phyloP scores from a whole-genome alignment of 2,797 vertebrate species.

The Molossus alvarezi region DNA sequence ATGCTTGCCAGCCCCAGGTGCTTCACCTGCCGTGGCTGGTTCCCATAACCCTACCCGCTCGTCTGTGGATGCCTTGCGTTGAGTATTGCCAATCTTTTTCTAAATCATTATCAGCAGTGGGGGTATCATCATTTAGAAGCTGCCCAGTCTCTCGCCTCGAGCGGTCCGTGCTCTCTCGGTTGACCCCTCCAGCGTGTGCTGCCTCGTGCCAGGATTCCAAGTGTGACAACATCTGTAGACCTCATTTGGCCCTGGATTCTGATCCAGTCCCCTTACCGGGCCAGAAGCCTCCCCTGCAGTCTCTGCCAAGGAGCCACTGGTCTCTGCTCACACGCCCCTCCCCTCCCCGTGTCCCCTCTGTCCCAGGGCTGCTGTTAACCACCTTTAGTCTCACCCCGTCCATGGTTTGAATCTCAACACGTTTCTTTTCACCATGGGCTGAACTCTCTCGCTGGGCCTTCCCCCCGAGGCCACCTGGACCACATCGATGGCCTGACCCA shows the following conservation, averaged over 20 bases:
- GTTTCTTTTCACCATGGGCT: neutral
- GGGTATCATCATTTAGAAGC: neutral
- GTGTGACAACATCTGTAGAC: conserved; percentile 47
- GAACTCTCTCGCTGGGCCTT: neutral
- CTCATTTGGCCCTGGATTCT: conserved; percentile 68
- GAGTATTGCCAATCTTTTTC: neutral
- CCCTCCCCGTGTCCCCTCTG: neutral
- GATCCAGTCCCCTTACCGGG: neutral
- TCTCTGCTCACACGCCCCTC: accelerated
- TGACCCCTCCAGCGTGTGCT: neutral
- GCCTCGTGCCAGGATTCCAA: conserved; percentile 47
- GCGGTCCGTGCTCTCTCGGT: neutral
- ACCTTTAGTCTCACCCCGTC: neutral
- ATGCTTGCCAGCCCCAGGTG: accelerated
- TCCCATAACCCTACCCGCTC: neutral
- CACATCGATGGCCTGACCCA: accelerated
- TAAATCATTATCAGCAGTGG: neutral
- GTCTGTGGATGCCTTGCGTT: neutral
- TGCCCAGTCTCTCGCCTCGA: neutral
- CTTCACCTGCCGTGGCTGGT: too few species aligned
- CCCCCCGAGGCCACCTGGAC: neutral
- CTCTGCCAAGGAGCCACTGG: neutral
- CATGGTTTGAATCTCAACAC: neutral
- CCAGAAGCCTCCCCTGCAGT: conserved; percentile 43
- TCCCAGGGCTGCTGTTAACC: neutral